Conservation (phyloP, 2,888 invertebrate genomes). For the Seira sanloemensis region DNA sequence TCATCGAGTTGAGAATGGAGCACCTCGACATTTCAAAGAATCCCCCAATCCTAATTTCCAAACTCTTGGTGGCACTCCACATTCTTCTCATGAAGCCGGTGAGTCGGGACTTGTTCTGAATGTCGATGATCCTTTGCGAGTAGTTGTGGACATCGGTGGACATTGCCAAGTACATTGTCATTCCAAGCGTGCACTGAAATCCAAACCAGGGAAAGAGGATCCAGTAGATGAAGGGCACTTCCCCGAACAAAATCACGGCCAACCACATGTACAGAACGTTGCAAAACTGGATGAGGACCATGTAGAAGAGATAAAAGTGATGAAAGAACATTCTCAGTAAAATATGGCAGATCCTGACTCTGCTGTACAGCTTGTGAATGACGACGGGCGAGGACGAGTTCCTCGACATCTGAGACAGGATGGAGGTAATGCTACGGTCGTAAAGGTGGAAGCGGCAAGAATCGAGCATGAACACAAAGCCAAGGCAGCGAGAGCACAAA, state of each 20-base stretch:
- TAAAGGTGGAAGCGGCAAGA: neutral
- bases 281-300: neutral
- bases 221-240: neutral
- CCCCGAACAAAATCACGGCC: neutral
- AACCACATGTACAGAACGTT: neutral
- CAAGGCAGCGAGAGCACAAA: neutral
- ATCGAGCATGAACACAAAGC: neutral
- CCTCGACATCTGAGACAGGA: neutral
- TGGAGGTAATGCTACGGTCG: neutral
- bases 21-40: neutral
- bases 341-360: neutral
- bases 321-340: neutral
- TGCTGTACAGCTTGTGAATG: neutral
- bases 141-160: neutral
- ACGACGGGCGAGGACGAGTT: neutral
- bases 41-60: neutral
- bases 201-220: neutral
- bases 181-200: neutral
- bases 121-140: neutral
- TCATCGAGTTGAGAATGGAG: neutral
- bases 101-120: neutral
- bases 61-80: neutral
- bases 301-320: neutral
- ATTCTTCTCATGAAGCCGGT: neutral
- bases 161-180: neutral